These are phyloP conservation scores for Oreohelix idahoensis DNA, from an alignment of 1,140 invertebrate species.

Conservation along the genomic window DNA sequence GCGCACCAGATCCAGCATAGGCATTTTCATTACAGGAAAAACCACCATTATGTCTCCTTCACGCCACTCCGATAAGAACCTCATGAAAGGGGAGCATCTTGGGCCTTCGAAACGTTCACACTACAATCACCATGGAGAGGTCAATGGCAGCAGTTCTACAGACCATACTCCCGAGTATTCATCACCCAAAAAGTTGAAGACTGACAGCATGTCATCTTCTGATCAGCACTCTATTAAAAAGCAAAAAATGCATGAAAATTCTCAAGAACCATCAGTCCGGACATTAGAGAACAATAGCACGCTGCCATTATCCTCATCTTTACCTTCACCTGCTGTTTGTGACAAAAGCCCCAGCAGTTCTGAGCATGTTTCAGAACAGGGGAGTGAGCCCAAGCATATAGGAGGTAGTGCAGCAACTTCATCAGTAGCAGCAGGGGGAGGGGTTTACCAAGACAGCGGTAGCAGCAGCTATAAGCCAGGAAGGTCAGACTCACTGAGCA, in stretches of 20 bases:
- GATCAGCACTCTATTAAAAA: slow-evolving; percentile 25
- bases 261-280: neutral
- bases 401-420: neutral
- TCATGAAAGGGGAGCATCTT: neutral
- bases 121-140: slow-evolving; percentile 19
- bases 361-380: slow-evolving; percentile 3
- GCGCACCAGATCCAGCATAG: slow-evolving; percentile 32
- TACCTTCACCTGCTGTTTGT: neutral
- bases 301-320: neutral
- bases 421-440: neutral
- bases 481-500: neutral
- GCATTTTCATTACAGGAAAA: slow-evolving; percentile 44
- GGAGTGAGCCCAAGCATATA: slow-evolving; percentile 19
- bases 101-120: slow-evolving; percentile 1
- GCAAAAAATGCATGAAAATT: slow-evolving; percentile 1
- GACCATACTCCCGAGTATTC: neutral
- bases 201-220: neutral
- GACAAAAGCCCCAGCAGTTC: neutral
- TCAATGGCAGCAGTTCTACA: neutral
- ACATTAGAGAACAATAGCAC: neutral
- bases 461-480: neutral
- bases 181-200: slow-evolving; percentile 21
- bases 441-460: neutral
- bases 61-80: slow-evolving; percentile 23
- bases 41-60: slow-evolving; percentile 47